Base-by-base conservation (phyloP, 2,797 vertebrate species). In the Huso huso region DNA sequence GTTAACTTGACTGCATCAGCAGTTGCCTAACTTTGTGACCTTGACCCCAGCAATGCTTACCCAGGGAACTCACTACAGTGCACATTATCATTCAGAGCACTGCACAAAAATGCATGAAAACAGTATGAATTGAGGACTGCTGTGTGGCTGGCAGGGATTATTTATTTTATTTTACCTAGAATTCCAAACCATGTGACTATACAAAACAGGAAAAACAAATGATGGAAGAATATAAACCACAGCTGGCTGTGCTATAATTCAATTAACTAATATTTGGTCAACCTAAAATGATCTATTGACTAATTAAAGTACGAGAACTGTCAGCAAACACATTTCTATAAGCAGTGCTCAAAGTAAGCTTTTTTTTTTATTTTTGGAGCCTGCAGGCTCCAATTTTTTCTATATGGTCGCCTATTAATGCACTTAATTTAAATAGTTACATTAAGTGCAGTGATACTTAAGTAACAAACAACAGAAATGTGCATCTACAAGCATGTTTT, bases 321-420 rank as follows among this genome's bases (percentile, higher is more conserved):
- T 37, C 37, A 37, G 37, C 37, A 37, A 37, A 37, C 37, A 37
- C 37, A 37, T 37, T 37, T 37, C 37, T 37, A 37, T 37, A 37
- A 80, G 80, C 79, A 82, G 69, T 10, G 64, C 70, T 79, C 83
- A 84, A 86, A 83, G 85, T 37, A 37, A 37, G 37, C 37, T 5
- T 37, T 18, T 18, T 18, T 18, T 18, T 37, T 37, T 37, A 37
- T 37, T 37, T 37, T 37, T 37, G 37, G 37, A 37, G 37, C 37
- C 37, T 37, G 37, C 37, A 5, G 5, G 37, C 37, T 37, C 4
- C 37, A 4, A 37, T 37, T 37, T 37, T 37, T 37, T 37, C 5
- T 37, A 37, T 4, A 37, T 37, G 37, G 37, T 37, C 1, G 37
- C 37, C 37, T 37, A 5, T 37, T 37, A 37, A 0, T 37, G 37